Conservation (phyloP, 2,113 vertebrate genomes). For the Periophthalmus modestus region DNA sequence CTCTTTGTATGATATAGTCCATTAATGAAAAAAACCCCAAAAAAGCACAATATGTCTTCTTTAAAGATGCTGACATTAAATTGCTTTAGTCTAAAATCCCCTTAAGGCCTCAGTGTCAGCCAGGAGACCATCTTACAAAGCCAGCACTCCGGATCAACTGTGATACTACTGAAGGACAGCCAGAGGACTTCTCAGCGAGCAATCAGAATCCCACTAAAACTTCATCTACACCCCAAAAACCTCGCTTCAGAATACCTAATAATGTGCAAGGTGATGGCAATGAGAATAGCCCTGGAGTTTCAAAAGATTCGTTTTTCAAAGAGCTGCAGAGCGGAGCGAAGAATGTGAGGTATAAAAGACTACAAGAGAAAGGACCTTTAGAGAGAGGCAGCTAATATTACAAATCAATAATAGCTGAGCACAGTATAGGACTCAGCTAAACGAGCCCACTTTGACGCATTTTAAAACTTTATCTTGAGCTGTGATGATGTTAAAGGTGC, state of each 20-base stretch:
- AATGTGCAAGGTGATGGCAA: slow-evolving; percentile 10
- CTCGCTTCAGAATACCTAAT: slow-evolving; percentile 13
- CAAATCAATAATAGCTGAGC: neutral
- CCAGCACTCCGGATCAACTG: slow-evolving; percentile 28
- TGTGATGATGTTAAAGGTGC: neutral
- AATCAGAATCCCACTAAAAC: slow-evolving; percentile 26
- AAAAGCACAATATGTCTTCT: no score
- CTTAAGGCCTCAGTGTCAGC: neutral
- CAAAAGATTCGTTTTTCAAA: slow-evolving; percentile 18
- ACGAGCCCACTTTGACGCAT: neutral
- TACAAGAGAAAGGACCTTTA: neutral
- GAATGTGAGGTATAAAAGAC: neutral
- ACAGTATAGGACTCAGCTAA: no score
- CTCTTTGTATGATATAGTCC: no score
- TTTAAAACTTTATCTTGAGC: neutral
- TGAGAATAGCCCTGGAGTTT: slow-evolving; percentile 7
- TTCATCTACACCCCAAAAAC: slow-evolving; percentile 23
- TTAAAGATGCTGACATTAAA: slow-evolving; percentile 5
- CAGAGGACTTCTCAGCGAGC: slow-evolving; percentile 47
- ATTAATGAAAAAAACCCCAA: no score
- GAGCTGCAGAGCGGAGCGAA: neutral
- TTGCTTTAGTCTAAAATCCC: neutral
- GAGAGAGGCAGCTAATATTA: neutral
- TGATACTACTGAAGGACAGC: slow-evolving; percentile 56
- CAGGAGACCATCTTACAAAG: slow-evolving; percentile 19